Conservation (phyloP, 2,113 vertebrate species). For the Sporophila hypoxantha region DNA sequence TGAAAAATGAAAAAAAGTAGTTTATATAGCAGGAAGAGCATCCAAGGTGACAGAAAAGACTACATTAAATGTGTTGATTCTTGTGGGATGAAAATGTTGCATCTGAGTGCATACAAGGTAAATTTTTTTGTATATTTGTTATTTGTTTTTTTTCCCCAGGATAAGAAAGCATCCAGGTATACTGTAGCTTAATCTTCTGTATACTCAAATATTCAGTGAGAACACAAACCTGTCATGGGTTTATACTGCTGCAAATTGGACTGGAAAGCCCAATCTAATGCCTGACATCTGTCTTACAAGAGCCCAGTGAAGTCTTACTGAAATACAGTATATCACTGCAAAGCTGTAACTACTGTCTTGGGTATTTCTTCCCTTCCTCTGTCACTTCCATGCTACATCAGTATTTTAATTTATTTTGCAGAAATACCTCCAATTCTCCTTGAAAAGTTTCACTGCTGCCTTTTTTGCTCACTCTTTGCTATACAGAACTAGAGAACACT, state of each 20-base stretch:
- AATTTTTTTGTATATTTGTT: not conserved
- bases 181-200: not conserved
- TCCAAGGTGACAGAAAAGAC: not conserved
- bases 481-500: not conserved
- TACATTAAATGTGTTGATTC: not conserved
- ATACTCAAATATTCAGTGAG: not conserved
- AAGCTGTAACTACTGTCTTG: conserved; percentile 17
- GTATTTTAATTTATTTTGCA: conserved; percentile 22
- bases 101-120: not conserved
- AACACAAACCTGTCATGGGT: not conserved
- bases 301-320: not conserved
- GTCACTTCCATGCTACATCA: not conserved
- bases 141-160: not conserved
- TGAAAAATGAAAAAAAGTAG: not conserved
- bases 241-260: not conserved
- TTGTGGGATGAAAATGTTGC: not conserved
- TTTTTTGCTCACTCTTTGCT: not conserved
- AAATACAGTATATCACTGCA: not conserved
- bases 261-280: not conserved
- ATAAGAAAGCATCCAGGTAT: not conserved
- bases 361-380: not conserved
- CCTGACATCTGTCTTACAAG: conserved; percentile 13
- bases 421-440: not conserved
- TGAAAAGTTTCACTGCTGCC: not conserved
- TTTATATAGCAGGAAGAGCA: not conserved